A percentile compares a stretch with the other conserved stretches of the same genome.
phyloP scores from a whole-genome alignment of 2,797 vertebrate species.

The Tarsius wallacei region DNA sequence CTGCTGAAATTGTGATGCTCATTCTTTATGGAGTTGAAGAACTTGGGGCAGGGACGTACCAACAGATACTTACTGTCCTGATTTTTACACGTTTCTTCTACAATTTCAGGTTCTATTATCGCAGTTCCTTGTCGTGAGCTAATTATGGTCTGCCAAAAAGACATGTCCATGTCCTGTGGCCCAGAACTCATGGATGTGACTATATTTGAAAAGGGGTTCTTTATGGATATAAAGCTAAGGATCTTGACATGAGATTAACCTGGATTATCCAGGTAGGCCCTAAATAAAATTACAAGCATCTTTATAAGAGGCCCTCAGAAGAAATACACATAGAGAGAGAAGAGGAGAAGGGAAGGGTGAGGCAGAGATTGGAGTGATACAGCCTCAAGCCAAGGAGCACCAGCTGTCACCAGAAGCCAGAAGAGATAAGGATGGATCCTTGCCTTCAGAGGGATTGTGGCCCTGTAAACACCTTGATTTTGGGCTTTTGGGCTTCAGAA shows the following conservation, averaged over 20 bases:
- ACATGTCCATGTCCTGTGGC: rapidly evolving
- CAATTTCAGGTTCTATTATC: rapidly evolving
- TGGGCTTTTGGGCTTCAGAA: not conserved
- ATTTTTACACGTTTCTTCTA: rapidly evolving
- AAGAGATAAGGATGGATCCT: not conserved
- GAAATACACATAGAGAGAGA: not conserved
- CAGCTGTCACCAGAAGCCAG: not conserved
- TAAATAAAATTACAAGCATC: not conserved
- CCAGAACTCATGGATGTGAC: not conserved
- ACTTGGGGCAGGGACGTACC: not conserved
- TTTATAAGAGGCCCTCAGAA: not conserved
- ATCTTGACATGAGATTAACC: no score
- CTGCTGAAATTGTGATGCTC: not conserved
- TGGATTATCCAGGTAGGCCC: not conserved
- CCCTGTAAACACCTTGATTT: not conserved
- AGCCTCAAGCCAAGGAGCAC: not conserved
- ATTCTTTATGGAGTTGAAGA: not conserved
- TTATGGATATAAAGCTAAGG: no score
- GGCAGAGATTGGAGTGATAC: not conserved
- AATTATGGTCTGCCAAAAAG: rapidly evolving
- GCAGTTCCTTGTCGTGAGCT: not conserved
- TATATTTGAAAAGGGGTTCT: not conserved
- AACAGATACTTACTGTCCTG: rapidly evolving
- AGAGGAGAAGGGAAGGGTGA: not conserved
- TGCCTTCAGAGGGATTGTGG: not conserved